Evolutionary conservation across 1,140 invertebrate species (phyloP).

Genomic region (Brachionus rotundiformis): DNA sequence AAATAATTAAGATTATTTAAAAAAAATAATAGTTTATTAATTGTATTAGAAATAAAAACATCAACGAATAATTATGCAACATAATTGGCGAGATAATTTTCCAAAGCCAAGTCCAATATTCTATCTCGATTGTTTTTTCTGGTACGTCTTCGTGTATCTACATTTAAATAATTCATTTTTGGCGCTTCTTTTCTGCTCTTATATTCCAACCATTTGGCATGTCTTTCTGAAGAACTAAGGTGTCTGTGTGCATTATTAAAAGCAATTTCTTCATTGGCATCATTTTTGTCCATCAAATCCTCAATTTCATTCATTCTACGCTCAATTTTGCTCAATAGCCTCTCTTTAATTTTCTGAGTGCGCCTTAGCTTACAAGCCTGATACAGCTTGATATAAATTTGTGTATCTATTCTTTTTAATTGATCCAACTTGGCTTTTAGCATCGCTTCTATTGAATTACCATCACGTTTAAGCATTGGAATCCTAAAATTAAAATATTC

Average conservation of each 20-base stretch:
- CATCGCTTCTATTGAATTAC: not conserved
- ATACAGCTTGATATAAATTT: conserved; percentile 2
- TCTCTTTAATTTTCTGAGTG: not conserved
- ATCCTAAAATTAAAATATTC: conserved; percentile 28
- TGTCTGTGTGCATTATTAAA: not conserved
- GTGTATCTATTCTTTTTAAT: not conserved
- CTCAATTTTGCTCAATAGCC: not conserved
- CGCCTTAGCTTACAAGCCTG: conserved; percentile 2
- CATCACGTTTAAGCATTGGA: not conserved
- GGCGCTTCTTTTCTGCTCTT: not conserved
- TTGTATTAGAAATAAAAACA: not conserved
- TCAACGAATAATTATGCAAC: not conserved
- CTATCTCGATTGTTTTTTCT: not conserved
- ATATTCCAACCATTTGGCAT: not conserved
- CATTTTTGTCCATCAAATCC: not conserved
- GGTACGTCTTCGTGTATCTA: not conserved
- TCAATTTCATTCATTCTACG: not conserved
- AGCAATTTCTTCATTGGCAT: not conserved
- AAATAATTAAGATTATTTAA: not conserved
- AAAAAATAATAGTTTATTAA: not conserved
- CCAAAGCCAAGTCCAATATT: not conserved
- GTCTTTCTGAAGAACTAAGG: not conserved
- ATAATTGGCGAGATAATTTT: not conserved
- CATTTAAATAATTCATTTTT: not conserved
- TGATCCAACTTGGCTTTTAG: not conserved